phyloP scores from a whole-genome alignment of 2,113 vertebrate genomes.

The Laticauda colubrina region DNA sequence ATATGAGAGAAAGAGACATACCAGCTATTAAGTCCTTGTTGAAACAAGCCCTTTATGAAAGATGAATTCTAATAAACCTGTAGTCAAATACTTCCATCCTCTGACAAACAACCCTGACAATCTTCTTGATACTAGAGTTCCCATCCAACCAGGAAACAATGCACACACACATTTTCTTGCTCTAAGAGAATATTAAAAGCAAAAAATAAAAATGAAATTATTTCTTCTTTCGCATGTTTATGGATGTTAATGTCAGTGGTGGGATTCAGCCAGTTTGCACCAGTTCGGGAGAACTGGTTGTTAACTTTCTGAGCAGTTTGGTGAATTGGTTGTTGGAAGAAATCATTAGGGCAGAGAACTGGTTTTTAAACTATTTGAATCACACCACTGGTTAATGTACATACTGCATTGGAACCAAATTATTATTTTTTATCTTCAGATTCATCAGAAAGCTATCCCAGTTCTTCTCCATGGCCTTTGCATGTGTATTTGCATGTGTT shows the following conservation, averaged over 20 bases:
- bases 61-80: neutral
- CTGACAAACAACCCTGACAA: neutral
- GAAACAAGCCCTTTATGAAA: neutral
- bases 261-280: too few relatives aligned
- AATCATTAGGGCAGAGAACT: too few relatives aligned
- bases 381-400: neutral
- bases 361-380: too few relatives aligned
- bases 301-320: too few relatives aligned
- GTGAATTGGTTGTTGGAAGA: too few relatives aligned
- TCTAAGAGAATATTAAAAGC: neutral
- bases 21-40: neutral
- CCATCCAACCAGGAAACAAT: neutral
- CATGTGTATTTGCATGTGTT: neutral
- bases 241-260: neutral
- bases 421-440: neutral
- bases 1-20: neutral
- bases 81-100: neutral
- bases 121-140: neutral
- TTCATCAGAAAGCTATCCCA: neutral
- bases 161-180: neutral
- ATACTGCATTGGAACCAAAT: neutral
- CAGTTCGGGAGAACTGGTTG: too few relatives aligned
- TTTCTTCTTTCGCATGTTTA: neutral
- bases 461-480: neutral
- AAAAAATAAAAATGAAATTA: neutral